Base-by-base conservation (phyloP, 1,140 invertebrate genomes). In the Trachelipus rathkii region DNA sequence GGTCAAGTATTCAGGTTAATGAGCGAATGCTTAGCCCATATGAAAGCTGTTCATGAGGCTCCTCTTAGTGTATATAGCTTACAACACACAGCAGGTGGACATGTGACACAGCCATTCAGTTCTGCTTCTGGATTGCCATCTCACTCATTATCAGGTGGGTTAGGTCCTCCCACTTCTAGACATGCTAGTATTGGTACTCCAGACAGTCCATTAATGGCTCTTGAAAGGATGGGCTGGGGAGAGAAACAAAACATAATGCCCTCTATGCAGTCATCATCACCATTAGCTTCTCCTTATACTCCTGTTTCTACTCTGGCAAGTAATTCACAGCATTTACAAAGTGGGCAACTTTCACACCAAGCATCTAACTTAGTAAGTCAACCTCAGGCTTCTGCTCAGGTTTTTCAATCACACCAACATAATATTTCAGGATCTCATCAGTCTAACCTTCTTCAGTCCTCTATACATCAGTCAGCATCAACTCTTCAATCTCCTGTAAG, bases 221-320 rank as follows among this genome's bases (percentile, higher is more conserved):
- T 81, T 21, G 79, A 81, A 50, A 73, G 79, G 19, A 81, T 81
- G 79, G 79, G 79, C 7, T 81, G 79, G 79, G 79, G 79, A 23
- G 78, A 81, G 66, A 78, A 81, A 44, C 79, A 81, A 70, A 76
- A 77, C 23, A 46, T 81, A 13, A 74, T 81, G 23, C 73, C 79
- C 9, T 81, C 79, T 9, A 44, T 81, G 23, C 79, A 81, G 73
- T 77, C 79, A 53, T 77, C 79, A 23, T 81, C 79, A 45, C 79
- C 79, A 11, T 72, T 81, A 10, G 77, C 79, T 46, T 77, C 77
- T 43, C 67, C 21, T 44, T 71, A 66, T 68, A 78, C 72, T 74
- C 72, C 71, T 74, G 72, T n/a, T 44, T 71, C 43, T 68, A 78
- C 72, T 74, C 72, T 60, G 71, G 67, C 44, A 73, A 21, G 44